Percentiles rank a stretch among this genome's conserved stretches.
These are phyloP conservation scores for Sinodicranocentrus sp. DNA, from an alignment of 2,888 invertebrate species.

Conservation along the genomic window DNA sequence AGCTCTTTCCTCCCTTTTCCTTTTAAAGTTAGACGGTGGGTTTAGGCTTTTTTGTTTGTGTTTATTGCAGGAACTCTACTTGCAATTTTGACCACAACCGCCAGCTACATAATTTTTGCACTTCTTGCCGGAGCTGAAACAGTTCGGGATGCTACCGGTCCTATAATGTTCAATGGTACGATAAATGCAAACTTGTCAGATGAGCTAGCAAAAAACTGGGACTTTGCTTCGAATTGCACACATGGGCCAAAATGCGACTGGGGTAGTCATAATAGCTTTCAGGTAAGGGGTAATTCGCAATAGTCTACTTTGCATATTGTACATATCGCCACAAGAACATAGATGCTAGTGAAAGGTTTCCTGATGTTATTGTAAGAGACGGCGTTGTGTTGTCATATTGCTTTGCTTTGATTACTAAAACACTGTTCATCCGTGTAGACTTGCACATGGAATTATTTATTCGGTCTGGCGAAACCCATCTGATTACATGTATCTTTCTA, in stretches of 20 bases:
- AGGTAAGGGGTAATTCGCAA: too few relatives aligned
- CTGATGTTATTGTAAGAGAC: too few relatives aligned
- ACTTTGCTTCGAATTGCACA: constrained; percentile 70
- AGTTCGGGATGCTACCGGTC: constrained; percentile 77
- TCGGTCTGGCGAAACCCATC: too few relatives aligned
- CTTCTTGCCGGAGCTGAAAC: constrained; percentile 79
- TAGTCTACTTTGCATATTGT: too few relatives aligned
- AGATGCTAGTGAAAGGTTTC: too few relatives aligned
- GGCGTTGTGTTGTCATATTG: too few relatives aligned
- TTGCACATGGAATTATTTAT: too few relatives aligned
- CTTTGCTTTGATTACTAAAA: neutral
- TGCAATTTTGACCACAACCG: constrained; percentile 81
- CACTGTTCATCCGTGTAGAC: too few relatives aligned
- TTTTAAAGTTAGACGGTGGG: neutral
- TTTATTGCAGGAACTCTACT: constrained; percentile 80
- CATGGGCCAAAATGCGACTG: constrained; percentile 77
- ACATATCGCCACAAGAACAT: too few relatives aligned
- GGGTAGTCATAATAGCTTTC: constrained; percentile 79
- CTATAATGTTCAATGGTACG: constrained; percentile 67
- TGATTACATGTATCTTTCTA: too few relatives aligned
- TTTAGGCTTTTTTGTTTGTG: neutral
- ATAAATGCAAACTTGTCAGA: constrained; percentile 44
- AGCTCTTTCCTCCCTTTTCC: neutral
- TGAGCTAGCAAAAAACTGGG: constrained; percentile 66
- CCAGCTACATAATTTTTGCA: constrained; percentile 80